Conservation (phyloP, 2,113 vertebrate species). For the Smithornis capensis region DNA sequence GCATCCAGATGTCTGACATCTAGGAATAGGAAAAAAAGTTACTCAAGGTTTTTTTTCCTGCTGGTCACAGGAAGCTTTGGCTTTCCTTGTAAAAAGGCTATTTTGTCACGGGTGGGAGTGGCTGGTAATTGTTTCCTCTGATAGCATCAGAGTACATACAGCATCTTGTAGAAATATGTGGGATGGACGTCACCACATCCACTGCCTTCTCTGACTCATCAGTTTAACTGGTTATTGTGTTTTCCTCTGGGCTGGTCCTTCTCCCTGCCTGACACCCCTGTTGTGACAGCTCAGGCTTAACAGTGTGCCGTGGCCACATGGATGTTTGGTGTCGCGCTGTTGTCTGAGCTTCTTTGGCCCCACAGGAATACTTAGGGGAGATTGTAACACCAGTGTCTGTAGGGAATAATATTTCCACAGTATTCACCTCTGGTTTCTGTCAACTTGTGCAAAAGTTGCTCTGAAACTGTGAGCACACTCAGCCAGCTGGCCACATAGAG, state of each 20-base stretch:
- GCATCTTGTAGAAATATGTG: background rate
- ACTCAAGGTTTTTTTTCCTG: background rate
- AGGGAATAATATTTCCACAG: background rate
- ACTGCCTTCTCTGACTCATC: background rate
- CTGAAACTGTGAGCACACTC: background rate
- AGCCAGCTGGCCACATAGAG: background rate
- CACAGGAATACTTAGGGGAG: background rate
- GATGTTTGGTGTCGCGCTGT: background rate
- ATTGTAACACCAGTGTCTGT: background rate
- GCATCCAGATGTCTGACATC: background rate
- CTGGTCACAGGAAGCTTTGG: background rate
- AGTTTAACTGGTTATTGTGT: background rate
- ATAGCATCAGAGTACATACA: background rate
- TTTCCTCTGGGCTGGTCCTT: background rate
- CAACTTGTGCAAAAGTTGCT: background rate
- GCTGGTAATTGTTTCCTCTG: background rate
- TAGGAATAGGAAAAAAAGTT: background rate
- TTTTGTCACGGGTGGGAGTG: background rate
- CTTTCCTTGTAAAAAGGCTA: background rate
- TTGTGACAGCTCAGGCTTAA: background rate
- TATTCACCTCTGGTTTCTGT: fast-evolving
- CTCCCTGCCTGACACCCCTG: background rate
- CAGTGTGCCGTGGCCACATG: fast-evolving
- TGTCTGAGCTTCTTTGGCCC: background rate
- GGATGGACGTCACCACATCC: background rate